Evolutionary conservation across 2,797 vertebrate species (phyloP).

Genomic region (Lacerta viridis): DNA sequence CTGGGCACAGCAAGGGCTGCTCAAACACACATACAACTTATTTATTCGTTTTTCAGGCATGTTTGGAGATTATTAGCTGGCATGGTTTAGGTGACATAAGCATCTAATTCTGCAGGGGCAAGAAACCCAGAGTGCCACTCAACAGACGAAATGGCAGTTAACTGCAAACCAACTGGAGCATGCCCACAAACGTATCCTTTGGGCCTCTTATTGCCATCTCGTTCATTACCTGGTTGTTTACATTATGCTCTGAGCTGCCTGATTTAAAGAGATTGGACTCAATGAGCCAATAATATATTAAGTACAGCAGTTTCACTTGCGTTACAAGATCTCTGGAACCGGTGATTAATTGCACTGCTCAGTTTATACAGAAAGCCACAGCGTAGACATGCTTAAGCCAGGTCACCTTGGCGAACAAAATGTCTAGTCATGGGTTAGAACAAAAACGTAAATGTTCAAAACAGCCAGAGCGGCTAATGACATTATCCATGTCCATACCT

Average conservation of each 20-base stretch:
- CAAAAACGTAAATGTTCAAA: not conserved
- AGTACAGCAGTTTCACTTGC: constrained; percentile 18
- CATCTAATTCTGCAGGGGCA: not conserved
- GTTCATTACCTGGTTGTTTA: constrained; percentile 21
- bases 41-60: not conserved
- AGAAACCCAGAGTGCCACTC: not conserved
- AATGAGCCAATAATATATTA: constrained; percentile 26
- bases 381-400: not conserved
- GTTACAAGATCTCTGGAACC: constrained; percentile 23
- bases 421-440: not conserved
- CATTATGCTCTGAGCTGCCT: not conserved
- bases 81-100: not conserved
- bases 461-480: not conserved
- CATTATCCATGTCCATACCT: not conserved
- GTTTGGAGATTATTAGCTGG: not conserved
- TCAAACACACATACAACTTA: not conserved
- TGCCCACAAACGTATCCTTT: constrained; percentile 5
- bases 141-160: not conserved
- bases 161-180: not conserved
- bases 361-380: not conserved
- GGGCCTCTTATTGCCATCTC: not conserved
- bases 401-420: constrained; percentile 13
- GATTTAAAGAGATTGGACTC: not conserved
- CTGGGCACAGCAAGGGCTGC: not conserved
- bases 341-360: constrained; percentile 1